These are phyloP conservation scores for Margaritifera margaritifera DNA, from an alignment of 2,888 invertebrate species.

Conservation along the genomic window DNA sequence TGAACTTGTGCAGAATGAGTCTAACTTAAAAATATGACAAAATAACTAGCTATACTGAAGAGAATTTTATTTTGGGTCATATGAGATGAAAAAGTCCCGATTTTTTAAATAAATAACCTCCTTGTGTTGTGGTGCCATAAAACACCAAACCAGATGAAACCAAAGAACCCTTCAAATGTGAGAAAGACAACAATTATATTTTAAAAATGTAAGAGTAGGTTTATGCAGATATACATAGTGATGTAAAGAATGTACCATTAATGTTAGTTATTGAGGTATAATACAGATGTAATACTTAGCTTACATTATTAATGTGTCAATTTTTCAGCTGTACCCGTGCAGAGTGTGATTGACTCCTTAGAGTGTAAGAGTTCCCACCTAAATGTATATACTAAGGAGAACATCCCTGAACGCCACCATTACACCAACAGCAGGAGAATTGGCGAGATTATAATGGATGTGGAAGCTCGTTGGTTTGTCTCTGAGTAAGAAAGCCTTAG, in stretches of 20 bases:
- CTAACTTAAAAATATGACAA: no score
- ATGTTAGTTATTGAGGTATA: background rate
- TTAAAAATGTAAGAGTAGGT: no score
- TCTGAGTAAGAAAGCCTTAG: conserved; percentile 28
- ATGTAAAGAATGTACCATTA: background rate
- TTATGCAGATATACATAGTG: background rate
- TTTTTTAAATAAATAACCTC: no score
- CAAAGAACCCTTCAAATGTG: no score
- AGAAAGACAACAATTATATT: no score
- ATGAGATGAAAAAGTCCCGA: no score
- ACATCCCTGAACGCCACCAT: conserved; percentile 69
- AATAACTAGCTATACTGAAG: no score
- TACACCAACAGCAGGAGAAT: conserved; percentile 65
- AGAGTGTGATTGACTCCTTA: conserved; percentile 33
- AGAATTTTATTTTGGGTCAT: no score
- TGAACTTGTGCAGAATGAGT: no score
- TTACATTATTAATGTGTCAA: background rate
- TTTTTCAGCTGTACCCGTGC: conserved; percentile 25
- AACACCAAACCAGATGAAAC: no score
- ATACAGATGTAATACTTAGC: background rate
- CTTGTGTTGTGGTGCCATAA: no score
- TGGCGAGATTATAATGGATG: conserved; percentile 68
- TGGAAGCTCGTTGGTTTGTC: conserved; percentile 55
- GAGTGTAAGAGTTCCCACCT: conserved; percentile 59
- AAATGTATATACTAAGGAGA: conserved; percentile 61